Percentiles rank a stretch among this genome's conserved stretches.
These are phyloP conservation scores for Xiphydria camelus DNA, from an alignment of 2,888 invertebrate species.

Conservation along the genomic window DNA sequence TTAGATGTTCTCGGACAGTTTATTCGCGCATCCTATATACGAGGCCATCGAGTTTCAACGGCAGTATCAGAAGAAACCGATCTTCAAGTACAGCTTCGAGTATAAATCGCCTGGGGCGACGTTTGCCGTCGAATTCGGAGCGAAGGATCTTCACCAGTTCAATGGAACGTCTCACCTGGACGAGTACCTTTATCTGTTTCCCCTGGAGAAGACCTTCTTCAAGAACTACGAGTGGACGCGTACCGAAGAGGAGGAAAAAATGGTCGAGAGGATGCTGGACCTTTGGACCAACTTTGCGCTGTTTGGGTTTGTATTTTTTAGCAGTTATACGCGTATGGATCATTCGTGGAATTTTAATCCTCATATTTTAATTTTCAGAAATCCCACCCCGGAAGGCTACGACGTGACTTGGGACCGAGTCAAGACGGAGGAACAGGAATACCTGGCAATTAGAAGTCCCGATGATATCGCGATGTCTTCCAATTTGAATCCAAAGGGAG, in stretches of 20 bases:
- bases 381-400: slow-evolving; percentile 10
- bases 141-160: not conserved
- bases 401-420: slow-evolving; percentile 9
- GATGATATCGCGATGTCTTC: slow-evolving; percentile 5
- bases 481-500: not conserved
- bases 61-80: slow-evolving; percentile 6
- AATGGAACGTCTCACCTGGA: slow-evolving; percentile 6
- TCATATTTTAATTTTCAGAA: slow-evolving; percentile 2
- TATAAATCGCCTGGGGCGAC: not conserved
- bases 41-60: slow-evolving; percentile 5
- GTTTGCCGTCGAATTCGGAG: not conserved
- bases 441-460: slow-evolving; percentile 6
- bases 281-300: slow-evolving; percentile 9
- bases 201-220: slow-evolving; percentile 12
- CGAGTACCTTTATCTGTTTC: slow-evolving; percentile 6
- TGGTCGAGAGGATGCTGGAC: slow-evolving; percentile 8
- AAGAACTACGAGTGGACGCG: slow-evolving; percentile 1
- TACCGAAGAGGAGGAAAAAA: not conserved
- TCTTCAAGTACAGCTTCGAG: slow-evolving; percentile 8
- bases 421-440: slow-evolving; percentile 2
- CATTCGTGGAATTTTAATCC: not conserved
- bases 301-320: slow-evolving; percentile 1
- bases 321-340: not conserved
- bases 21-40: slow-evolving; percentile 7
- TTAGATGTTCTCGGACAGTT: slow-evolving; percentile 14